Evolutionary conservation across 2,113 vertebrate species (phyloP).

Genomic region (Gadus chalcogrammus): DNA sequence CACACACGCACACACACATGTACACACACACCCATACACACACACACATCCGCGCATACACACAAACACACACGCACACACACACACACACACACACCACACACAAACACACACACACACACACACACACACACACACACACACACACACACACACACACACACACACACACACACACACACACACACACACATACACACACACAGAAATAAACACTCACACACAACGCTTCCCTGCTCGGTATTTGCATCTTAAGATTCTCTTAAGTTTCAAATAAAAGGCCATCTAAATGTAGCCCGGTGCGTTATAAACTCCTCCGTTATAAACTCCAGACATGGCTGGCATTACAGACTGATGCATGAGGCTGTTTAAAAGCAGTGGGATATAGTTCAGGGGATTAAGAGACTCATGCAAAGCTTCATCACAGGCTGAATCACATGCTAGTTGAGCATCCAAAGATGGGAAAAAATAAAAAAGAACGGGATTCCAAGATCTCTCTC

Average conservation of each 20-base stretch:
- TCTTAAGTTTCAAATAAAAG: slow-evolving; percentile 18
- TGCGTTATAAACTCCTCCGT: slow-evolving; percentile 68
- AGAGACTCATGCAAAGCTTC: slow-evolving; percentile 61
- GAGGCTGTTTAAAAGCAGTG: slow-evolving; percentile 64
- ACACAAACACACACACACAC: too few relatives aligned
- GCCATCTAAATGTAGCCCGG: slow-evolving; percentile 47
- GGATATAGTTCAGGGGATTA: slow-evolving; percentile 72
- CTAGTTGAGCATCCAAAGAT: slow-evolving; percentile 59
- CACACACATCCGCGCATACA: too few relatives aligned
- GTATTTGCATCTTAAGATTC: too few relatives aligned
- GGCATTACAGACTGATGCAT: slow-evolving; percentile 52
- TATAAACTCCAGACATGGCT: slow-evolving; percentile 55
- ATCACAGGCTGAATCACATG: slow-evolving; percentile 43
- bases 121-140: slow-evolving; percentile 1
- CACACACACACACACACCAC: too few relatives aligned
- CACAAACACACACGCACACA: too few relatives aligned
- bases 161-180: too few relatives aligned
- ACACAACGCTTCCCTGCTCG: too few relatives aligned
- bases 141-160: slow-evolving; percentile 17
- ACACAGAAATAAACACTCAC: slow-evolving; percentile 25
- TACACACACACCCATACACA: too few relatives aligned
- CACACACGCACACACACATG: too few relatives aligned
- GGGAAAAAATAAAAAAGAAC: slow-evolving; percentile 22
- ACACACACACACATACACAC: too few relatives aligned
- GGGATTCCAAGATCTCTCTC: slow-evolving; percentile 43